phyloP scores from a whole-genome alignment of 2,888 invertebrate genomes.

The Glyphotaelius pellucidus region DNA sequence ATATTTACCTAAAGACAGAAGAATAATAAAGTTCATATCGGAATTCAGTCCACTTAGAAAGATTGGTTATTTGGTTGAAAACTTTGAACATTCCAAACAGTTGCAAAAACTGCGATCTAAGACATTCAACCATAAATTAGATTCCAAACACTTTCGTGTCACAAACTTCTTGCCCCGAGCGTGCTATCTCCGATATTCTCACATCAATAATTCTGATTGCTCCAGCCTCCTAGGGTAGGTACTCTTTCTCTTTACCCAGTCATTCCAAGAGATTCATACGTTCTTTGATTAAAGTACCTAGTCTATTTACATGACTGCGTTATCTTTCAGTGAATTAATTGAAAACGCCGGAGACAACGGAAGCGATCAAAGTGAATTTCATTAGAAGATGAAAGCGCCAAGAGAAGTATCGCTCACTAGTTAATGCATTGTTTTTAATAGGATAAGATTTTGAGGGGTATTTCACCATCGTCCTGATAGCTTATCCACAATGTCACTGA shows the following conservation, averaged over 20 bases:
- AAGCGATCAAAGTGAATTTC: background rate
- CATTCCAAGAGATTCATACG: background rate
- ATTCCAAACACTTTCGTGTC: constrained; percentile 38
- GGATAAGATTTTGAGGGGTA: no score
- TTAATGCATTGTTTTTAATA: background rate
- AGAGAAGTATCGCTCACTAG: background rate
- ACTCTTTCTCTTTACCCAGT: background rate
- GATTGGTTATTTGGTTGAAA: background rate
- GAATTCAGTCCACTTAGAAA: background rate
- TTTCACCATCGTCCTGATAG: no score
- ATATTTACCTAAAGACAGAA: no score
- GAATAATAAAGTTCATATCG: background rate
- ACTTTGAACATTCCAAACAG: background rate
- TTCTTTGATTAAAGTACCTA: background rate
- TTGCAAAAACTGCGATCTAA: background rate
- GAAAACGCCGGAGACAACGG: background rate
- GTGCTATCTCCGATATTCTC: constrained; percentile 50
- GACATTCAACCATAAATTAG: constrained; percentile 46
- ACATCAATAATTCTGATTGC: constrained; percentile 53
- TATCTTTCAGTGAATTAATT: background rate
- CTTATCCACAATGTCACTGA: background rate
- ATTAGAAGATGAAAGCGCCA: background rate
- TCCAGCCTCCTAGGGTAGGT: background rate
- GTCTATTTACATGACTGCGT: constrained; percentile 2
- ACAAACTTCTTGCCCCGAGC: constrained; percentile 42